phyloP scores from a whole-genome alignment of 1,140 invertebrate species.

The Drosophila bocqueti region DNA sequence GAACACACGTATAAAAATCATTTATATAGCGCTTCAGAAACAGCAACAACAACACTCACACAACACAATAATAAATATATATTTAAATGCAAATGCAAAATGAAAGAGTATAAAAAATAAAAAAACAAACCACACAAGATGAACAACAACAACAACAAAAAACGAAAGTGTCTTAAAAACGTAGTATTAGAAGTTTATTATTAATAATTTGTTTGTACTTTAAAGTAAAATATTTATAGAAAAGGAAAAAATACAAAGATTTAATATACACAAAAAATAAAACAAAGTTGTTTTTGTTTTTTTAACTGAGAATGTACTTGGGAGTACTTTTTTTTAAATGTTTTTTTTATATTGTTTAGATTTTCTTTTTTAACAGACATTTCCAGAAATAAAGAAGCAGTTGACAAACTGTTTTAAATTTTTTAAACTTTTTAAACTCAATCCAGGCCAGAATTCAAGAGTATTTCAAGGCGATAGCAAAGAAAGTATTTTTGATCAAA shows the following conservation, averaged over 20 bases:
- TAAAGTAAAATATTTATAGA: constrained; percentile 84
- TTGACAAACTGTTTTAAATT: no score
- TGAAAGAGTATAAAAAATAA: constrained; percentile 41
- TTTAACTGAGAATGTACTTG: neutral
- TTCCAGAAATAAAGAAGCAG: neutral
- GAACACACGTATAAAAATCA: constrained; percentile 57
- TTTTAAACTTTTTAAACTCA: neutral
- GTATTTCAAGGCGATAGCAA: neutral
- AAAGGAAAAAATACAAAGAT: constrained; percentile 83
- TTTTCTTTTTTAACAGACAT: neutral
- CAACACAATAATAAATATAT: constrained; percentile 48
- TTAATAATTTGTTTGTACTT: constrained; percentile 83
- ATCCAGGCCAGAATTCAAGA: neutral
- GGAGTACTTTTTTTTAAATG: neutral
- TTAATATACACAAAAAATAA: constrained; percentile 82
- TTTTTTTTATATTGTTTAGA: neutral
- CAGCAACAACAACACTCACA: constrained; percentile 56
- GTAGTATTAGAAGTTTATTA: constrained; percentile 84
- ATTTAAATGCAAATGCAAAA: constrained; percentile 70
- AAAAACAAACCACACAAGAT: constrained; percentile 71
- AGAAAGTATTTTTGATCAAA: no score
- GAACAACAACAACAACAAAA: constrained; percentile 80
- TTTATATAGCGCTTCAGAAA: constrained; percentile 61
- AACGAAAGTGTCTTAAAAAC: constrained; percentile 83
- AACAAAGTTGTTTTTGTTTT: constrained; percentile 15